Base-by-base conservation (phyloP, 2,113 vertebrate genomes). In the Theropithecus gelada region DNA sequence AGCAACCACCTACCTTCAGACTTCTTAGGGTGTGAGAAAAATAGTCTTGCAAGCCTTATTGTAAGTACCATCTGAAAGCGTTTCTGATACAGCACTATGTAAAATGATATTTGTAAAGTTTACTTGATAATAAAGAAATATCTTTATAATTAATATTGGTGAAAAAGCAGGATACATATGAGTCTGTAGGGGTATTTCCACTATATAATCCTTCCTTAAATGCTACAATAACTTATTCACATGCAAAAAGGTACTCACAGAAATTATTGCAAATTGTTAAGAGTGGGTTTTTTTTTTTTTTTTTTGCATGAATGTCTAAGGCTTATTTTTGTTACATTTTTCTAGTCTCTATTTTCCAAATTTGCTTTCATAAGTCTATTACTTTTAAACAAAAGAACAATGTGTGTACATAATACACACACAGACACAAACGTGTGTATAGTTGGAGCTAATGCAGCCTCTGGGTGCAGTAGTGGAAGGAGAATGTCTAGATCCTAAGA, bases 61-160 rank as follows among this genome's bases (percentile, higher is more conserved):
- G 40, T 91, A 35, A 50, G 43, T 48, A 81, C 50, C 48, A 82
- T 57, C 43, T 72, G 52, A 64, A 55, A 93, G 27, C 11, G 27
- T 57, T 89, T 89, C 48, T 50, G 70, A 84, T 32, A 72, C 0
- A 32, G 25, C 8, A 30, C n/a, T 14, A 11, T 73, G 72, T 95
- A 68, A 92, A 82, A 85, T 81, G 43, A 17, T 59, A 61, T 66
- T 90, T 90, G 43, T 82, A 48, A 79, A 82, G 16, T 45, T 64
- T 48, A 23, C 40, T 1, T 72, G 57, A 40, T 85, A 91, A 79
- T 86, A 45, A n/a, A 86, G 40, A 83, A 79, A 83, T 73, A 78
- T 76, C 86, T 90, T 94, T 81, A 76, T 86, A 16, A 72, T n/a
- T 92, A 76, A 55, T 87, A 93, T 35, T 35, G 52, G 38, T 94